Percentiles rank a stretch among this genome's conserved stretches.
These are phyloP conservation scores for Euplagia quadripunctaria DNA, from an alignment of 2,888 invertebrate genomes.

Conservation along the genomic window DNA sequence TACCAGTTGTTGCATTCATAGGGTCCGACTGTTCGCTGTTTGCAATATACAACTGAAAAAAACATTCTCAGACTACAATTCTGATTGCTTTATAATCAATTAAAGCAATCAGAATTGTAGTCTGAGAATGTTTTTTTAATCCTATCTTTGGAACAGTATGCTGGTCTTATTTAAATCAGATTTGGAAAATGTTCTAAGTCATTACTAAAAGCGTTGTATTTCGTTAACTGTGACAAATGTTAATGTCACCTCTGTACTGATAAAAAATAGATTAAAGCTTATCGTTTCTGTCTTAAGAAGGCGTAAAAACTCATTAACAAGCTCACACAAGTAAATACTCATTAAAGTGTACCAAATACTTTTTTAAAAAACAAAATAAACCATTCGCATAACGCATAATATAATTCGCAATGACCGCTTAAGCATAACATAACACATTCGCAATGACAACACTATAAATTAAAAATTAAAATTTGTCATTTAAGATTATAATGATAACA, in stretches of 20 bases:
- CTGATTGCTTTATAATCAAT: too few relatives aligned
- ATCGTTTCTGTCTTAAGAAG: conserved; percentile 10
- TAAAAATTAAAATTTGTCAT: neutral
- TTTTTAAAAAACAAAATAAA: neutral
- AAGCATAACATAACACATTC: neutral
- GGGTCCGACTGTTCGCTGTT: too few relatives aligned
- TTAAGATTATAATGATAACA: neutral
- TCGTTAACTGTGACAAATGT: neutral
- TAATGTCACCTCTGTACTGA: conserved; percentile 13
- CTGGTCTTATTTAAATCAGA: neutral
- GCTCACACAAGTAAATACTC: neutral
- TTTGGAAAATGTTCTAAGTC: neutral
- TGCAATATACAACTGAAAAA: too few relatives aligned
- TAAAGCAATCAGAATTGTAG: neutral
- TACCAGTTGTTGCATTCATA: neutral
- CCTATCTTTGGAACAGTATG: neutral
- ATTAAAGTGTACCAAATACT: neutral
- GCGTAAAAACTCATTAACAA: conserved; percentile 13
- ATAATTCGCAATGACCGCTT: neutral
- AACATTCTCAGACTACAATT: too few relatives aligned
- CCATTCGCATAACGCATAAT: neutral
- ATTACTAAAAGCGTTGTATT: neutral
- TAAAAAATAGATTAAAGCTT: conserved; percentile 32
- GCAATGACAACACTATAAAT: neutral
- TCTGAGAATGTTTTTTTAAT: neutral